Base-by-base conservation (phyloP, 2,113 vertebrate species). In the Psilopsiagon aurifrons region DNA sequence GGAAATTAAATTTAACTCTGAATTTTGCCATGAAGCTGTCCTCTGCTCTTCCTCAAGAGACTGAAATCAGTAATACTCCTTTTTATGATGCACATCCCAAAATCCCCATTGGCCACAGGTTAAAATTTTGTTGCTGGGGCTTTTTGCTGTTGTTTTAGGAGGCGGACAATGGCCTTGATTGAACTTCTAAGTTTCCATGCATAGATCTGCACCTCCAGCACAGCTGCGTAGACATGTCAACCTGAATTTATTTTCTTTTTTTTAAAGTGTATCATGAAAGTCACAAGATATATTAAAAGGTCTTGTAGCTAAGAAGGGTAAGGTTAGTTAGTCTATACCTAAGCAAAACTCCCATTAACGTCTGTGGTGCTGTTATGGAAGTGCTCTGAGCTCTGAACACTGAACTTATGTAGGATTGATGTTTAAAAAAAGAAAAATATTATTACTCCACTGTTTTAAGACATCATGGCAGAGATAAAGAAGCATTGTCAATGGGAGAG, bases 231-330 rank as follows among this genome's bases (percentile, higher is more conserved):
- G 28, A 59, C 7, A 7, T n/a, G 33, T 59, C 62, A 68, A 11
- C 25, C 24, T 70, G 28, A 47, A 59, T 13, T 59, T 57, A 13
- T 33, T 66, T 80, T 83, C 39, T 82, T 44, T 43, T 60, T 88
- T 79, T 85, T 41, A 47, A 9, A 41, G 5, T 16, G 6, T 44
- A 33, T 67, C 0, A 0, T 52, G 60, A 59, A 27, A 51, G 10
- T 37, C 20, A 60, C 25, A 76, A 85, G 78, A 78, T 37, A 43
- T 7, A 41, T 35, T 29, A 43, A 66, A 77, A 85, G 1, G 17
- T 60, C 60, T 64, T 90, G 14, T 68, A 75, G 46, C 14, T 59
- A 37, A 43, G n/a, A 49, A 93, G 1, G 3, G 1, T n/a, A 46
- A 83, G 17, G 33, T 54, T 54, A 55, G 6, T 67, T 83, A 81